Evolutionary conservation across 2,113 vertebrate genomes (phyloP), one percentile per base, ranked within the genome.

Genomic region (Barnardius zonarius): DNA sequence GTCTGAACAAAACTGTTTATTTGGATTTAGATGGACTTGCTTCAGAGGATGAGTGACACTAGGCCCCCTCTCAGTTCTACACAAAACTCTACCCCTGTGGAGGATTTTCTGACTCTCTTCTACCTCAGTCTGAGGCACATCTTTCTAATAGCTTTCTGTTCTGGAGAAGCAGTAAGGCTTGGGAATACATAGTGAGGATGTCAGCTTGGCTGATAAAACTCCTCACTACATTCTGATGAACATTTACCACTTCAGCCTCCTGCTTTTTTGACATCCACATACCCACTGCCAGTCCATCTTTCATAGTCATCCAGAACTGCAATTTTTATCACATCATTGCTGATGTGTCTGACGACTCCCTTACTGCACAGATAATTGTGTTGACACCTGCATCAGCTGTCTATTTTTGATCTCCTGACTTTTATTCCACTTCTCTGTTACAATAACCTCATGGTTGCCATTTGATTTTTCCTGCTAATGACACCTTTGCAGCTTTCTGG

Each of bases 31-130:
- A 27, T 27, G 4, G 13, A 55, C 35, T 80, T 55, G 43, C 37
- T 7, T 63, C 46, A 79, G n/a, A 83, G 8, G 17, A 54, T 8
- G 2, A 79, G 6, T 1, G 0, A 16, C n/a, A 49, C 20, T 31
- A 63, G 28, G 28, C 62, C 6, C 11, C 13, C 31, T 57, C 19
- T 20, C 13, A 22, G 33, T 78, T 82, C 27, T 30, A 72, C 51
- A 79, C 8, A 43, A 49, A 85, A 55, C 7, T 48, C 57, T 73
- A 72, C 33, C 10, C 3, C 28, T 31, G 10, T 6, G 5, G 25
- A 76, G 10, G 19, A 73, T 17, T 30, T 28, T 68, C 33, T 5
- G 23, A 1, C 4, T 73, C 27, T 81, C 43, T 37, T 79, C 44
- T 37, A 0, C 17, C 15, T 70, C 68, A 43, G 33, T 19, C 76